Evolutionary conservation across 2,113 vertebrate species (phyloP), one percentile per base, ranked within the genome.

Genomic region (Microcebus murinus): DNA sequence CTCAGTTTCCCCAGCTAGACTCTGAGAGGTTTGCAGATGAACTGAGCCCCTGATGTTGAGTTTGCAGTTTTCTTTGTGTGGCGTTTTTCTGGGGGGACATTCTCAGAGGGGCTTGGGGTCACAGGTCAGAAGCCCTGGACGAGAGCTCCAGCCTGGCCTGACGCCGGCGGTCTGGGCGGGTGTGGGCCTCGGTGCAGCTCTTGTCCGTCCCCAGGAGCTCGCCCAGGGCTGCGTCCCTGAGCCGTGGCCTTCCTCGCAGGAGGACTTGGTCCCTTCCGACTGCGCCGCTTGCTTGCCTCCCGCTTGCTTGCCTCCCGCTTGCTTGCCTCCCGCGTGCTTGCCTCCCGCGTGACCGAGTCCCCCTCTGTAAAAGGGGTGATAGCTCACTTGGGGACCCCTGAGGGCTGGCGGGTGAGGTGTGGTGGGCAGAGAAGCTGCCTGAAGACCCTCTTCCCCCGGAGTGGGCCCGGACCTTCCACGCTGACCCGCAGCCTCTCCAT

Each of bases 161-260:
- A 27, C 0, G 0, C n/a, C 57, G 23, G 17, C 77, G 42, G 9
- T 81, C n/a, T 0, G 6, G 4, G 48, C 39, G 12, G 42, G 1
- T 6, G 20, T 36, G 61, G 48, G 7, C 25, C 21, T 25, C 3
- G 2, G 74, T 25, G n/a, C 2, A 17, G 13, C 18, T 59, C 31
- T 87, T 48, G 12, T 36, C 5, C 6, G 5, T 23, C 0, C 12
- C 55, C 82, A 36, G 65, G 17, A 6, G 48, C 14, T 6, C 8
- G 3, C 11, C 3, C 15, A 8, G 21, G 13, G 34, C 25, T 14
- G 1, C 9, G 6, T 55, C 36, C 15, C 0, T 4, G 65, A 59
- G 14, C 87, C 55, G n/a, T 31, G 50, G 27, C n/a, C 14, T 55
- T 74, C 23, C 36, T 15, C 39, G 27, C 1, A 2, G 39, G 29